phyloP scores from a whole-genome alignment of 2,797 vertebrate genomes.

The Furcifer pardalis region DNA sequence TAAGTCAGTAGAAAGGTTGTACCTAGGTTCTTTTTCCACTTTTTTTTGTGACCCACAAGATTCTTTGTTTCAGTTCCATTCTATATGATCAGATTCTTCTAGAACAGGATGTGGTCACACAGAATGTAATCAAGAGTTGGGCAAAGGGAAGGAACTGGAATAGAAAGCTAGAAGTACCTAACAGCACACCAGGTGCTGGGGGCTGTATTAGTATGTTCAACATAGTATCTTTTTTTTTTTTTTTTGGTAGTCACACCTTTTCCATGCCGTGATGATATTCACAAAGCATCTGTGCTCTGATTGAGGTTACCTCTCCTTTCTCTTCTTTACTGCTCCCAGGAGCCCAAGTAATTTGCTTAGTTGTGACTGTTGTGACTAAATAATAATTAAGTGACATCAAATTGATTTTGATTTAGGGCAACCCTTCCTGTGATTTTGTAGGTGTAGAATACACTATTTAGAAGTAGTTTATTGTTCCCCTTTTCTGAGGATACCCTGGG shows the following conservation, averaged over 20 bases:
- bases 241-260: neutral
- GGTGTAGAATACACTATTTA: no score
- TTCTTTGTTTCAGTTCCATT: neutral
- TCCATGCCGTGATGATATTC: neutral
- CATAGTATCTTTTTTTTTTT: neutral
- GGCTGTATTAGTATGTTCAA: neutral
- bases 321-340: neutral
- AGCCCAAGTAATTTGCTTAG: neutral
- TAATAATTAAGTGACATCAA: no score
- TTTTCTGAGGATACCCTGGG: no score
- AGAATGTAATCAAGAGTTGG: neutral
- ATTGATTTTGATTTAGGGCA: no score
- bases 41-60: neutral
- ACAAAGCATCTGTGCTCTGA: neutral
- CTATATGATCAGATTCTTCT: neutral
- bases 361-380: neutral
- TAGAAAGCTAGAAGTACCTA: neutral
- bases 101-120: neutral
- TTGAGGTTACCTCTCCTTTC: neutral
- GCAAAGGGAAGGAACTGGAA: neutral
- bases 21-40: neutral
- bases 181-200: neutral
- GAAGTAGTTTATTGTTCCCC: no score
- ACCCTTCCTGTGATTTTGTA: no score
- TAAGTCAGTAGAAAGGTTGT: neutral